Conservation (phyloP, 2,888 invertebrate genomes). For the Omphaloscelis lunosa region DNA sequence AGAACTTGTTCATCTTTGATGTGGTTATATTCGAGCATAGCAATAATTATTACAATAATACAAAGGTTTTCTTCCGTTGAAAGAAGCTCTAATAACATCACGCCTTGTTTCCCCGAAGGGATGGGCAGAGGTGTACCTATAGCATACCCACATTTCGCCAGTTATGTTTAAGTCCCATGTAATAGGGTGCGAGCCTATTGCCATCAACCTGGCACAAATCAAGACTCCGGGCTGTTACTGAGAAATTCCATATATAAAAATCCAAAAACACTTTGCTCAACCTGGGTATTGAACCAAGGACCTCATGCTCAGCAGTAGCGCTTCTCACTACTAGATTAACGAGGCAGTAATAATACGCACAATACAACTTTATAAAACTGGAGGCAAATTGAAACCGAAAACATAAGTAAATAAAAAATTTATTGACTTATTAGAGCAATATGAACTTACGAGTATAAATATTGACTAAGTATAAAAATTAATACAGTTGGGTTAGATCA, state of each 20-base stretch:
- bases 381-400: constrained; percentile 12
- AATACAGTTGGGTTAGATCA: constrained; percentile 45
- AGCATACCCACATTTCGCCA: too few relatives aligned
- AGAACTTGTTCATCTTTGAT: background rate
- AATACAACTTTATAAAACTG: background rate
- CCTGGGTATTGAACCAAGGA: too few relatives aligned
- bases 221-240: too few relatives aligned
- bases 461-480: constrained; percentile 68
- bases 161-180: too few relatives aligned
- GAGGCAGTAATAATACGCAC: background rate
- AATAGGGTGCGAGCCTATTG: too few relatives aligned
- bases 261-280: too few relatives aligned
- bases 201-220: too few relatives aligned
- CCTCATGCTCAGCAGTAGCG: too few relatives aligned
- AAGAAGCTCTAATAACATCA: background rate
- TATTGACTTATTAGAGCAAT: constrained; percentile 76
- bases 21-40: background rate
- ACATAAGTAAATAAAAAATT: constrained; percentile 68
- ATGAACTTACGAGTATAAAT: constrained; percentile 73
- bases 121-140: too few relatives aligned
- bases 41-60: background rate
- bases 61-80: background rate
- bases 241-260: too few relatives aligned
- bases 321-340: too few relatives aligned
- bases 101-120: too few relatives aligned